Conservation (phyloP, 2,113 vertebrate species). For the Tonatia bakeri region DNA sequence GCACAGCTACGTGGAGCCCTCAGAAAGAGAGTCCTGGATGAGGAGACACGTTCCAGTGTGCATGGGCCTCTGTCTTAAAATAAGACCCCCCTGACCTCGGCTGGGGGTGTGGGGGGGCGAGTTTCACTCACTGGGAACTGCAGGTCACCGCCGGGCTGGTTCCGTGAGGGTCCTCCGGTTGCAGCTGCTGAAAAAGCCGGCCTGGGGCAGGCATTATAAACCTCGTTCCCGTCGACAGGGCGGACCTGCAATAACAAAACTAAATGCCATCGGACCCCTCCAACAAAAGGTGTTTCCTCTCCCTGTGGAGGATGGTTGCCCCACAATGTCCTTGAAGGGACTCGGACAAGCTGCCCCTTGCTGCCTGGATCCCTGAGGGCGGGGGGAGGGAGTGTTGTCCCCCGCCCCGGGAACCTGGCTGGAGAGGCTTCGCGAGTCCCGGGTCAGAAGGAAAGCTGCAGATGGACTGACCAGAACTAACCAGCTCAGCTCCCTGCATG, state of each 20-base stretch:
- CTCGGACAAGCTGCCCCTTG: not conserved
- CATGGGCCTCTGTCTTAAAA: not conserved
- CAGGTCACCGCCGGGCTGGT: accelerated
- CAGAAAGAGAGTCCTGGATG: accelerated
- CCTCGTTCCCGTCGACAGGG: not conserved
- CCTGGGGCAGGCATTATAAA: accelerated
- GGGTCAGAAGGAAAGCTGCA: not conserved
- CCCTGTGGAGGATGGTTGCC: not conserved
- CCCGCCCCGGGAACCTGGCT: not conserved
- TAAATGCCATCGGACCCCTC: not conserved
- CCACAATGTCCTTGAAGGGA: not conserved
- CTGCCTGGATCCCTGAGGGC: not conserved
- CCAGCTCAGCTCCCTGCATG: too few relatives aligned
- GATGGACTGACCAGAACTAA: too few relatives aligned
- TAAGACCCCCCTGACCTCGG: not conserved
- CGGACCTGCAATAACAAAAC: not conserved
- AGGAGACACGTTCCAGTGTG: accelerated
- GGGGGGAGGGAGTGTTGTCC: not conserved
- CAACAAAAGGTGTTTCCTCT: not conserved
- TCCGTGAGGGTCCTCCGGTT: accelerated
- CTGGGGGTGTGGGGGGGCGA: not conserved
- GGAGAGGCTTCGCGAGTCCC: not conserved
- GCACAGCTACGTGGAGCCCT: not conserved
- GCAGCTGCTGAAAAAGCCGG: not conserved
- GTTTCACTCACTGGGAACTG: too few relatives aligned